These are phyloP conservation scores for Asarcornis scutulata DNA, from an alignment of 2,113 vertebrate species.

Conservation along the genomic window DNA sequence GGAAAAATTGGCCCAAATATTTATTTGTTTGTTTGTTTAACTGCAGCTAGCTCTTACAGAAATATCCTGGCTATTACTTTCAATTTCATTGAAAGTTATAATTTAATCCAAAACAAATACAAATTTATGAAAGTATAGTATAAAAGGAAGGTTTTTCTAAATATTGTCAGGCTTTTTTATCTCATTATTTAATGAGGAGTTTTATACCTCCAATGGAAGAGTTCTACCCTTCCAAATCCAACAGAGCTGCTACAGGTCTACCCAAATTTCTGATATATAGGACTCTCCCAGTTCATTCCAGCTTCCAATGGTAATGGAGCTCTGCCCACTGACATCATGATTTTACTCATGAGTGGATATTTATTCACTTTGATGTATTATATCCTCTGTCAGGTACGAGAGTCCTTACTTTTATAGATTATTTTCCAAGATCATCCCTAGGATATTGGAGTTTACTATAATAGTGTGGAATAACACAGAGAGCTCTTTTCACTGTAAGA, in stretches of 20 bases:
- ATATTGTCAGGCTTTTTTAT: neutral
- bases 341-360: neutral
- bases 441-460: neutral
- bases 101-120: neutral
- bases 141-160: neutral
- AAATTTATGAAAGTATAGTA: neutral
- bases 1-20: rapidly evolving
- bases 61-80: neutral
- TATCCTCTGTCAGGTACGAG: neutral
- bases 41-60: neutral
- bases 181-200: neutral
- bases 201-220: neutral
- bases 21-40: neutral
- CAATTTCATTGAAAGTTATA: neutral
- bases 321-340: neutral
- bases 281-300: neutral
- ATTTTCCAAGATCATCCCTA: neutral
- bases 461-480: neutral
- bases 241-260: neutral
- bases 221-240: neutral
- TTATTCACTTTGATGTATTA: neutral
- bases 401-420: neutral
- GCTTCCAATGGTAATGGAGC: neutral
- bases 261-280: neutral
- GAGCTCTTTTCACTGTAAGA: neutral